Conservation (phyloP, 2,797 vertebrate species). For the Rhynchonycteris naso region DNA sequence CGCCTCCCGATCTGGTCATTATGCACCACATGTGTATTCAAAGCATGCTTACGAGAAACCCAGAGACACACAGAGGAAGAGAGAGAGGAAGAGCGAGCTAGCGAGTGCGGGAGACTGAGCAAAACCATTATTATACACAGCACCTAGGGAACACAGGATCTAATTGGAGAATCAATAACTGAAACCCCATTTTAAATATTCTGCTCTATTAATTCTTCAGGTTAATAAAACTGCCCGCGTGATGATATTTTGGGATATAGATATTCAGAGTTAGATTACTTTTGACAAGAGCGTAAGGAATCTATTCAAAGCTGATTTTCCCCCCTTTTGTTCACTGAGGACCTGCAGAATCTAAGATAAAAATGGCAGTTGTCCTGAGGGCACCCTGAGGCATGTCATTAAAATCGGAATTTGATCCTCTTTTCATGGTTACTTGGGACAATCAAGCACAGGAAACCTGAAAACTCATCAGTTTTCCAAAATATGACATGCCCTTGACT, state of each 20-base stretch:
- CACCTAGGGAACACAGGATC: conserved; percentile 80
- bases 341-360: conserved; percentile 94
- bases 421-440: conserved; percentile 93
- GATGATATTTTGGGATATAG: conserved; percentile 87
- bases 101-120: conserved; percentile 62
- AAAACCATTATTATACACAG: conserved; percentile 69
- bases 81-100: neutral
- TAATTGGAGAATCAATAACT: conserved; percentile 85
- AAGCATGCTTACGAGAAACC: conserved; percentile 57
- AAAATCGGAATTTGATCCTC: conserved; percentile 97
- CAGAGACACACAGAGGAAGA: neutral
- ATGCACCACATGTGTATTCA: conserved; percentile 71
- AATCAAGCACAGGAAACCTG: conserved; percentile 95
- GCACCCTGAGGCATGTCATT: conserved; percentile 97
- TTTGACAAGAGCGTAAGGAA: conserved; percentile 89
- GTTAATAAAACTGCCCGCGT: conserved; percentile 83
- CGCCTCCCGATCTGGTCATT: conserved; percentile 68
- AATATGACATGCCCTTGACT: conserved; percentile 94
- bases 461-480: conserved; percentile 96
- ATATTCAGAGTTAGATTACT: conserved; percentile 89
- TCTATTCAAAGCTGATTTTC: conserved; percentile 88
- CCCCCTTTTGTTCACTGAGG: conserved; percentile 86
- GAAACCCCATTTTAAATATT: conserved; percentile 85
- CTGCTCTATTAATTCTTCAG: conserved; percentile 84
- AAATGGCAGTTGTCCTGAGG: conserved; percentile 97